Evolutionary conservation across 2,113 vertebrate genomes (phyloP).

Genomic region (Nothoprocta perdicaria): DNA sequence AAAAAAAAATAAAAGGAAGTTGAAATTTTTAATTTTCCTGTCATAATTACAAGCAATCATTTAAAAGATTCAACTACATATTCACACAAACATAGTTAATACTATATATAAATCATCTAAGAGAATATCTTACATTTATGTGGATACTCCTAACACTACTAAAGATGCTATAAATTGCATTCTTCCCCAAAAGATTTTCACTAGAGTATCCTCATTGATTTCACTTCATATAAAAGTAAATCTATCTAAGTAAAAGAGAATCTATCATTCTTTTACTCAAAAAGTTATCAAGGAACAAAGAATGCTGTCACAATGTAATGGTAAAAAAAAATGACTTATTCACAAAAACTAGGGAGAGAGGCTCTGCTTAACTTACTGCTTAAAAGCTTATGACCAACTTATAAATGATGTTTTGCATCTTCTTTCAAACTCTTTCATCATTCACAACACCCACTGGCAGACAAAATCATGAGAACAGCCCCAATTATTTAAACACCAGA

Average conservation of each 20-base stretch:
- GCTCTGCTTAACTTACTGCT: background rate
- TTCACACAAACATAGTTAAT: background rate
- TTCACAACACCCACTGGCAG: background rate
- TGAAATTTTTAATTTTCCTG: background rate
- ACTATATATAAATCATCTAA: background rate
- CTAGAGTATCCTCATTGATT: background rate
- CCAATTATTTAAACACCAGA: background rate
- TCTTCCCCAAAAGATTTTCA: background rate
- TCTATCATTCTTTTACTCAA: background rate
- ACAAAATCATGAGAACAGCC: background rate
- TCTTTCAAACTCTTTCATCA: background rate
- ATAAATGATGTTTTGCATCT: background rate
- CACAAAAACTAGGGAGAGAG: background rate
- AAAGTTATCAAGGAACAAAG: background rate
- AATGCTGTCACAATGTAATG: background rate
- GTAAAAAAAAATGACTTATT: background rate
- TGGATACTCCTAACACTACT: background rate
- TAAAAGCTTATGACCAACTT: conserved; percentile 11
- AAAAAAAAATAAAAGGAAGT: conserved; percentile 71
- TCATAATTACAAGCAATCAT: background rate
- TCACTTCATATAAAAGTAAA: background rate
- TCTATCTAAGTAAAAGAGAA: background rate
- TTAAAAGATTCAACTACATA: background rate
- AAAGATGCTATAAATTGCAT: background rate
- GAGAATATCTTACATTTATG: background rate